phyloP scores from a whole-genome alignment of 2,888 invertebrate genomes.

The Phragmatobia fuliginosa region DNA sequence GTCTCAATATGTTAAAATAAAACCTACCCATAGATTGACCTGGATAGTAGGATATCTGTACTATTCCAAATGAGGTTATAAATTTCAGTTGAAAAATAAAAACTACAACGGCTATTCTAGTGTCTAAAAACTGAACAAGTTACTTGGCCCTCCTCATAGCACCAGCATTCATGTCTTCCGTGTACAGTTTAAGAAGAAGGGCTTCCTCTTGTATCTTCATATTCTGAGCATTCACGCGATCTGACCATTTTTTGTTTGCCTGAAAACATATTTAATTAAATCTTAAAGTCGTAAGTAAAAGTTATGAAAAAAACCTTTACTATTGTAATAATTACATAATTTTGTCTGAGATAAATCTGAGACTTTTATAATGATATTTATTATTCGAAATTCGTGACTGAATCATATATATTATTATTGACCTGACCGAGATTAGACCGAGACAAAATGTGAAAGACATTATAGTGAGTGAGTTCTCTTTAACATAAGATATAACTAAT shows the following conservation, averaged over 20 bases:
- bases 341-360: no score
- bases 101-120: no score
- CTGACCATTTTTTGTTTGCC: conserved; percentile 78
- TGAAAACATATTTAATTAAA: conserved; percentile 36
- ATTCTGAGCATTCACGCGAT: conserved; percentile 73
- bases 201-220: conserved; percentile 75
- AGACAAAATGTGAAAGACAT: no score
- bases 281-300: no score
- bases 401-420: no score
- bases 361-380: neutral
- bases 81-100: neutral
- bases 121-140: conserved; percentile 13
- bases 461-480: no score
- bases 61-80: no score
- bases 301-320: no score
- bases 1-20: neutral
- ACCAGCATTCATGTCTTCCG: conserved; percentile 75
- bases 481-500: no score
- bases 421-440: no score
- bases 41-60: neutral
- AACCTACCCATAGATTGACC: neutral
- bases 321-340: neutral
- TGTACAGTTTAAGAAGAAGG: conserved; percentile 72
- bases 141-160: conserved; percentile 71
- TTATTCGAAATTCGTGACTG: neutral